Percentiles rank a stretch among this genome's conserved stretches.
These are phyloP conservation scores for Electrophaes corylata DNA, from an alignment of 2,888 invertebrate species.

Conservation along the genomic window DNA sequence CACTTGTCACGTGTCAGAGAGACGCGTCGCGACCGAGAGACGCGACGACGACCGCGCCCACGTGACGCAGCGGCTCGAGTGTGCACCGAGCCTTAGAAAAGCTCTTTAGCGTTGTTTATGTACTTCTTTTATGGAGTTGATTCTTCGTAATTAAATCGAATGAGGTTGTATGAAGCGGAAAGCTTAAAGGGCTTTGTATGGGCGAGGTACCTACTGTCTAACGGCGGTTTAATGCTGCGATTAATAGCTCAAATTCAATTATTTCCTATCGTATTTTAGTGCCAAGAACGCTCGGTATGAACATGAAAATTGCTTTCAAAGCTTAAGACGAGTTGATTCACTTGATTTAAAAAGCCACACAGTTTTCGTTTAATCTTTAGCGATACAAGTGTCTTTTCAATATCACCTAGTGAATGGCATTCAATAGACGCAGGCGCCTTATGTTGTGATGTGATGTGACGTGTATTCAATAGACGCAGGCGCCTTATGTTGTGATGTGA, in stretches of 20 bases:
- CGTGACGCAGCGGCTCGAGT: conserved; percentile 22
- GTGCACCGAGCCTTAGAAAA: conserved; percentile 30
- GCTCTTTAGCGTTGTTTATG: conserved; percentile 21
- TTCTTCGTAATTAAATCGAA: conserved; percentile 26
- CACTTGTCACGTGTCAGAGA: conserved; percentile 43
- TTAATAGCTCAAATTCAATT: conserved; percentile 15
- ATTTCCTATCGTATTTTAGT: conserved; percentile 6
- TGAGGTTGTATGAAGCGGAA: conserved; percentile 21
- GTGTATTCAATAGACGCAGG: no score
- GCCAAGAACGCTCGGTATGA: conserved; percentile 1
- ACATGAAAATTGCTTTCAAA: conserved; percentile 10
- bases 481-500: no score
- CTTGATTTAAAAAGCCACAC: neutral
- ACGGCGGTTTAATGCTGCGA: conserved; percentile 12
- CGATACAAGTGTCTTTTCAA: neutral
- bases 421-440: no score
- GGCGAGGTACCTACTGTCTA: conserved; percentile 7
- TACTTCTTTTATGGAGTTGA: conserved; percentile 21
- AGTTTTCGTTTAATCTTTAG: neutral
- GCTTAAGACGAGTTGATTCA: neutral
- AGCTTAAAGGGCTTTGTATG: conserved; percentile 9
- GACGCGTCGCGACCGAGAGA: neutral
- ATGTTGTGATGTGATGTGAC: no score
- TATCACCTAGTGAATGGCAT: no score
- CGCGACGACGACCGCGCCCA: conserved; percentile 30